A percentile compares a stretch with the other conserved stretches of the same genome.
Conservation (phyloP, 2,888 invertebrate genomes). For the Rhagophthalmus giganteus region DNA sequence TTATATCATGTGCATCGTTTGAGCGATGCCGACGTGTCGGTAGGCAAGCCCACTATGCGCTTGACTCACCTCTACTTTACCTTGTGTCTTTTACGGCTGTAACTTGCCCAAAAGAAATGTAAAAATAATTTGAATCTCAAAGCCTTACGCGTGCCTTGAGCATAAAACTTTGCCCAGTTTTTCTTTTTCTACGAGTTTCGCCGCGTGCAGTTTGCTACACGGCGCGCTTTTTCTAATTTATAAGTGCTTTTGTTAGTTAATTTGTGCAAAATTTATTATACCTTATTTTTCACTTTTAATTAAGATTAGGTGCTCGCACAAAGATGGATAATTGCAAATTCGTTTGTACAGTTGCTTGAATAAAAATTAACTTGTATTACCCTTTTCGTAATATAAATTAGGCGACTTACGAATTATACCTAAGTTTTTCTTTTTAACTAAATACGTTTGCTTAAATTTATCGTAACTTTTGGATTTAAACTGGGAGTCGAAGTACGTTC, state of each 20-base stretch:
- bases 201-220: slow-evolving; percentile 7
- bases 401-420: too few relatives aligned
- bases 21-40: not conserved
- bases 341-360: slow-evolving; percentile 14
- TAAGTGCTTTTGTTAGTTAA: slow-evolving; percentile 21
- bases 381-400: too few relatives aligned
- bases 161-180: slow-evolving; percentile 21
- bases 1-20: not conserved
- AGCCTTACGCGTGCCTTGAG: slow-evolving; percentile 27
- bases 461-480: too few relatives aligned
- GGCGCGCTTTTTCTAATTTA: slow-evolving; percentile 19
- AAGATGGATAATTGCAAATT: slow-evolving; percentile 13
- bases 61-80: slow-evolving; percentile 20
- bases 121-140: slow-evolving; percentile 31
- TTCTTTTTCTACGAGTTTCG: slow-evolving; percentile 15
- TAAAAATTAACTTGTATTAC: slow-evolving; percentile 14
- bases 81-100: slow-evolving; percentile 23
- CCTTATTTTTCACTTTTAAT: slow-evolving; percentile 20
- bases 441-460: too few relatives aligned
- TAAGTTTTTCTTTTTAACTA: too few relatives aligned
- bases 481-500: too few relatives aligned
- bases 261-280: slow-evolving; percentile 19
- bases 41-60: slow-evolving; percentile 19
- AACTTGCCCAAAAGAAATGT: slow-evolving; percentile 26
- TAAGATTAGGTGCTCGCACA: slow-evolving; percentile 12